Conservation (phyloP, 2,797 vertebrate species). For the Peromyscus eremicus region DNA sequence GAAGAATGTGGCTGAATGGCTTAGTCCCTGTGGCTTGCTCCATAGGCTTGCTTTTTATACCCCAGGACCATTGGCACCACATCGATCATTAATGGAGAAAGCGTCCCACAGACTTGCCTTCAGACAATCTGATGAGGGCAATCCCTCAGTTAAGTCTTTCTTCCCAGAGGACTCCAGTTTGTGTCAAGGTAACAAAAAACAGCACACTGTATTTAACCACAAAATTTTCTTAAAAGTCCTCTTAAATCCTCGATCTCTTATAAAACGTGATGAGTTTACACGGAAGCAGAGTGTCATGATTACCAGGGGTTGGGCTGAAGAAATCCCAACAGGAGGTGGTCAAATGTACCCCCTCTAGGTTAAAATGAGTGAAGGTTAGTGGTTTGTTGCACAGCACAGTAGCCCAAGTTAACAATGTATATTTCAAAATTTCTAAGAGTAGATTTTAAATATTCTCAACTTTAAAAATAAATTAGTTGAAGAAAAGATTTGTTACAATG, state of each 20-base stretch:
- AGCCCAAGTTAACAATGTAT: background rate
- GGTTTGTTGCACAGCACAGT: background rate
- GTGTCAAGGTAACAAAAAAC: background rate
- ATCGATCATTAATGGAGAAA: background rate
- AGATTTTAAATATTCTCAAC: background rate
- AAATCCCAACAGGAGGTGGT: background rate
- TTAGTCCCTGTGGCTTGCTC: background rate
- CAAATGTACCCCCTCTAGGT: background rate
- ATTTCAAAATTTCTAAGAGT: background rate
- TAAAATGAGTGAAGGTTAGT: background rate
- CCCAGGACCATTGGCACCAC: background rate
- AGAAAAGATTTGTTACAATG: background rate
- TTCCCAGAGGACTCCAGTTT: background rate
- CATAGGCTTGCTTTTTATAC: background rate
- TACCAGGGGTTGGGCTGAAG: background rate
- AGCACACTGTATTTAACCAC: background rate
- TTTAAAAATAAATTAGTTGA: background rate
- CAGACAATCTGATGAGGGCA: background rate
- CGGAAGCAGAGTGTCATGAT: background rate
- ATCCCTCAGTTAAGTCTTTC: background rate
- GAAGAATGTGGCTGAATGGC: background rate
- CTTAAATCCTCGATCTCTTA: background rate
- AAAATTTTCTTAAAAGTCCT: background rate
- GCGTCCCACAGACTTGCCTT: background rate
- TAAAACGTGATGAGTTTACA: slow-evolving; percentile 44